A percentile compares a stretch with the other conserved stretches of the same genome.
phyloP scores from a whole-genome alignment of 2,113 vertebrate species.

The Paradoxurus hermaphroditus region DNA sequence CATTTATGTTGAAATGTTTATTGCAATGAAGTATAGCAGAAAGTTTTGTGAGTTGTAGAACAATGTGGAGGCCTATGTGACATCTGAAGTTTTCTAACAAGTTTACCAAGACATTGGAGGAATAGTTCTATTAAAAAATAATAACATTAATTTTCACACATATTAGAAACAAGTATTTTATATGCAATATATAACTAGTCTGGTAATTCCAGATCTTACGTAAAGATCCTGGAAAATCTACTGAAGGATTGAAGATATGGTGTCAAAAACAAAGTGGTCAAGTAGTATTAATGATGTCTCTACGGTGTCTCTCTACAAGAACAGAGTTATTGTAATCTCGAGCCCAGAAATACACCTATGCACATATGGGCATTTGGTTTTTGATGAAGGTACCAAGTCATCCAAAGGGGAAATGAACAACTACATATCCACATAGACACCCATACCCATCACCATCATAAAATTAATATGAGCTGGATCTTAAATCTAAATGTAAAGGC shows the following conservation, averaged over 20 bases:
- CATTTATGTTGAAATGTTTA: neutral
- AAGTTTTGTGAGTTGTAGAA: neutral
- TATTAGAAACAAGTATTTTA: neutral
- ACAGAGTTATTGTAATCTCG: neutral
- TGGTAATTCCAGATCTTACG: neutral
- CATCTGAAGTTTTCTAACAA: neutral
- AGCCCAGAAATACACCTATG: neutral
- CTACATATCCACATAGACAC: rapidly evolving
- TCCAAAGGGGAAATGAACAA: neutral
- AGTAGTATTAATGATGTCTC: too few relatives aligned
- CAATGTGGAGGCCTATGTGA: neutral
- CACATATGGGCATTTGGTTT: neutral
- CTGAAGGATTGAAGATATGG: neutral
- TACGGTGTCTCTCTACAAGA: neutral
- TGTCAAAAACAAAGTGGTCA: neutral
- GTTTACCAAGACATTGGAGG: neutral
- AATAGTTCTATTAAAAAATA: neutral
- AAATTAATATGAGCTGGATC: neutral
- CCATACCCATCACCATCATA: neutral
- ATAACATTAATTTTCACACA: neutral
- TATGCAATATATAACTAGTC: rapidly evolving
- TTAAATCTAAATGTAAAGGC: neutral
- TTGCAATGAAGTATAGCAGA: neutral
- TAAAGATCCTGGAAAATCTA: neutral
- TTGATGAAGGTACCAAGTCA: neutral